phyloP scores from a whole-genome alignment of 1,140 invertebrate genomes.

The Ceratina japonica region DNA sequence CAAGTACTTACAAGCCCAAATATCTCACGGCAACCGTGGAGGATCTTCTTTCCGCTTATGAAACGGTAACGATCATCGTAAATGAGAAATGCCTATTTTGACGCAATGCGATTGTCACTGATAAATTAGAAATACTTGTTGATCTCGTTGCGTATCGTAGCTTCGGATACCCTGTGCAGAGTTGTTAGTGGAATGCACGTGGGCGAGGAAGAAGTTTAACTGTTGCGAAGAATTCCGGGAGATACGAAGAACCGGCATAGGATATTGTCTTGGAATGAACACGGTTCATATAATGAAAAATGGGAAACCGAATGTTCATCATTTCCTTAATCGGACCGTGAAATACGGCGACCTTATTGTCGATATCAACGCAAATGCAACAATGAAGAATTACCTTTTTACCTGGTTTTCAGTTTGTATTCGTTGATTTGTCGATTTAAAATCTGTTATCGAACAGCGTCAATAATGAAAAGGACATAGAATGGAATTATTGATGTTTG shows the following conservation, averaged over 20 bases:
- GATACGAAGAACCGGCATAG: constrained; percentile 50
- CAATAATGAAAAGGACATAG: constrained; percentile 7
- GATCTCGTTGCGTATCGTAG: neutral
- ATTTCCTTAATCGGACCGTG: constrained; percentile 49
- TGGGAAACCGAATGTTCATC: constrained; percentile 2
- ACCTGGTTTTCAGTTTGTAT: constrained; percentile 20
- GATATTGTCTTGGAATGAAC: constrained; percentile 62
- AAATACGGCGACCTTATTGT: constrained; percentile 48
- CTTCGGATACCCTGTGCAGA: constrained; percentile 47
- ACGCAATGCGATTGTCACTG: neutral
- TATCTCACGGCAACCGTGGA: neutral
- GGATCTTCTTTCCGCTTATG: constrained; percentile 33
- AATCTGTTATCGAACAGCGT: neutral
- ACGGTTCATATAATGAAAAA: constrained; percentile 42
- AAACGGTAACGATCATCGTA: constrained; percentile 22
- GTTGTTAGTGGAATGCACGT: constrained; percentile 56
- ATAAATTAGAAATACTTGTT: neutral
- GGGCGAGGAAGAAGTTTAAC: constrained; percentile 55
- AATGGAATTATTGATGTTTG: constrained; percentile 27
- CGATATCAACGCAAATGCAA: constrained; percentile 28
- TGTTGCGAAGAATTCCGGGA: constrained; percentile 58
- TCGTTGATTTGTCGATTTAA: neutral
- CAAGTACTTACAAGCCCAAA: neutral
- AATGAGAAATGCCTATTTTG: neutral
- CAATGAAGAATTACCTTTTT: neutral